Evolutionary conservation across 2,888 invertebrate species (phyloP).

Genomic region (Andrena flavipes): DNA sequence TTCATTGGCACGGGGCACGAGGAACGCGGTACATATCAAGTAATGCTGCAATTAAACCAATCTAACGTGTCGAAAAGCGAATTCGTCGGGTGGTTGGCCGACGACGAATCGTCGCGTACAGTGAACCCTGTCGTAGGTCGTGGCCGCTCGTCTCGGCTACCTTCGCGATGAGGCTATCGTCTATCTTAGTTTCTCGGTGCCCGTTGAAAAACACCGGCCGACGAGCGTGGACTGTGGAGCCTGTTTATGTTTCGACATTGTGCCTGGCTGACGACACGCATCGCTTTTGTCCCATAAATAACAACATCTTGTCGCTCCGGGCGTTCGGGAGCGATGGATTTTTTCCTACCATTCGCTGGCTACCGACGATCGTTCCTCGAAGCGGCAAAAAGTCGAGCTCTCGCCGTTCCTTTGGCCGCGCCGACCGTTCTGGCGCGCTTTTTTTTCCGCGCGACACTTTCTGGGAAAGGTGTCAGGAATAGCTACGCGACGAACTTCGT

Average conservation of each 20-base stretch:
- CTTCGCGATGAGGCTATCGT: slow-evolving; percentile 14
- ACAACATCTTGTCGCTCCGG: slow-evolving; percentile 32
- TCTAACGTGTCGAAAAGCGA: slow-evolving; percentile 67
- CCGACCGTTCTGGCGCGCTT: slow-evolving; percentile 15
- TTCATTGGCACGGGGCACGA: slow-evolving; percentile 70
- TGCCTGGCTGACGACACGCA: background rate
- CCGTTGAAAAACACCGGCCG: background rate
- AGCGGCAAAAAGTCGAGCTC: slow-evolving; percentile 32
- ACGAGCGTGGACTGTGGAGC: background rate
- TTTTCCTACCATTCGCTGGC: slow-evolving; percentile 36
- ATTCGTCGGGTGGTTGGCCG: slow-evolving; percentile 50
- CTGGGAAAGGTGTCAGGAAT: slow-evolving; percentile 50
- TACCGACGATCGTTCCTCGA: slow-evolving; percentile 35
- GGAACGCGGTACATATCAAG: slow-evolving; percentile 64
- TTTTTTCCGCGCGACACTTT: slow-evolving; percentile 28
- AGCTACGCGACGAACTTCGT: slow-evolving; percentile 28
- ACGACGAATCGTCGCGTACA: slow-evolving; percentile 41
- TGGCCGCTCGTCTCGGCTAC: slow-evolving; percentile 47
- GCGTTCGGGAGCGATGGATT: slow-evolving; percentile 50
- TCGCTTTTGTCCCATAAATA: slow-evolving; percentile 44
- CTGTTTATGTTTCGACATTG: slow-evolving; percentile 31
- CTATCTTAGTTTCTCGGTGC: background rate
- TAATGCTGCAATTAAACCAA: slow-evolving; percentile 71
- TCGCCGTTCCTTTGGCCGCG: slow-evolving; percentile 42
- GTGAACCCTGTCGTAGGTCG: slow-evolving; percentile 66